These are phyloP conservation scores for Oscheius sp. DNA, from an alignment of 2,888 invertebrate species.

Conservation along the genomic window DNA sequence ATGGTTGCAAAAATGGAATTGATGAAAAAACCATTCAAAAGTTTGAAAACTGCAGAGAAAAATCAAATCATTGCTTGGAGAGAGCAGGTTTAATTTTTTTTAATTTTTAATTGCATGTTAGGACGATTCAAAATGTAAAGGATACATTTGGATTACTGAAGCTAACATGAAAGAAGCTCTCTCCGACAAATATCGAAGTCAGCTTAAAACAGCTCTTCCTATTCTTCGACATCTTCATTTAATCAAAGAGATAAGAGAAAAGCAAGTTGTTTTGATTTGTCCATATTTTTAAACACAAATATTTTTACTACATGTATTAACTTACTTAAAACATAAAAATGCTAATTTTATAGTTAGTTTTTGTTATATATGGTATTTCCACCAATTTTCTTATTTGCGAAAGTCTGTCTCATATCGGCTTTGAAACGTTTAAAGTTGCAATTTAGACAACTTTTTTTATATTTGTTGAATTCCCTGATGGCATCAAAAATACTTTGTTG, in stretches of 20 bases:
- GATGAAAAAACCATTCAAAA: not conserved
- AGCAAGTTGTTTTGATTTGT: not conserved
- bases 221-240: constrained; percentile 9
- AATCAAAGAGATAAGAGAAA: constrained; percentile 14
- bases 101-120: not conserved
- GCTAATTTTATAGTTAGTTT: too few relatives aligned
- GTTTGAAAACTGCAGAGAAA: not conserved
- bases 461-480: not conserved
- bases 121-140: not conserved
- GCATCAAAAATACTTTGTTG: constrained; percentile 57
- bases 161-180: not conserved
- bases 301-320: not conserved
- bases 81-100: not conserved
- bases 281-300: not conserved
- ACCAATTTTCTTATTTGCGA: too few relatives aligned
- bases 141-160: not conserved
- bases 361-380: too few relatives aligned
- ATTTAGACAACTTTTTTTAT: too few relatives aligned
- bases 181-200: not conserved
- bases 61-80: not conserved
- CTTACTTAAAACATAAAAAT: too few relatives aligned
- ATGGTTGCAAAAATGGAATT: not conserved
- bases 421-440: too few relatives aligned
- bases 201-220: constrained; percentile 13
- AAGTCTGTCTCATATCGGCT: too few relatives aligned